Evolutionary conservation across 2,888 invertebrate genomes (phyloP).

Genomic region (Thymelicus lineola): DNA sequence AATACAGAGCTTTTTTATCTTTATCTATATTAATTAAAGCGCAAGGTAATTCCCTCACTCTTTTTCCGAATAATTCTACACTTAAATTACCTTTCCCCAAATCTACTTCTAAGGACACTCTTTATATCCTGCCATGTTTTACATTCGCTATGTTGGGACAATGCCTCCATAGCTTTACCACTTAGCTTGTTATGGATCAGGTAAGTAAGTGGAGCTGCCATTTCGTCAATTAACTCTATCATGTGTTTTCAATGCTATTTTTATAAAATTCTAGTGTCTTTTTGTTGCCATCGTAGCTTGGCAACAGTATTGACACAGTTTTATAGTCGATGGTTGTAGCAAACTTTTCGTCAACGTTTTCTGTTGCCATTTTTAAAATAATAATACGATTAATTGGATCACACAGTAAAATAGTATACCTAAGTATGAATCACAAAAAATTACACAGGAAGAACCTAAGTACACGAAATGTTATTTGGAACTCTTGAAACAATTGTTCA

Average conservation of each 20-base stretch:
- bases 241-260: slow-evolving; percentile 45
- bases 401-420: not conserved
- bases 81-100: no score
- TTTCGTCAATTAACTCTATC: slow-evolving; percentile 39
- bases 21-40: no score
- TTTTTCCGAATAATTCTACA: not conserved
- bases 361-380: slow-evolving; percentile 32
- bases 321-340: not conserved
- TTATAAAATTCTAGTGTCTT: slow-evolving; percentile 46
- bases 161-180: slow-evolving; percentile 42
- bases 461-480: slow-evolving; percentile 10
- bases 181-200: slow-evolving; percentile 46
- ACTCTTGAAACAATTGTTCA: not conserved
- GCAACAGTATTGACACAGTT: slow-evolving; percentile 39
- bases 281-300: slow-evolving; percentile 48
- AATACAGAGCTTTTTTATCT: no score
- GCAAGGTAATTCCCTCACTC: no score
- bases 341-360: slow-evolving; percentile 5
- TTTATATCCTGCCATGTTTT: not conserved
- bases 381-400: no score
- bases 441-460: not conserved
- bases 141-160: slow-evolving; percentile 33
- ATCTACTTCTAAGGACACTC: no score
- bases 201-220: slow-evolving; percentile 40
- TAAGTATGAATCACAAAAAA: slow-evolving; percentile 1